Evolutionary conservation across 1,140 invertebrate genomes (phyloP).

Genomic region (Choristoneura fumiferana): DNA sequence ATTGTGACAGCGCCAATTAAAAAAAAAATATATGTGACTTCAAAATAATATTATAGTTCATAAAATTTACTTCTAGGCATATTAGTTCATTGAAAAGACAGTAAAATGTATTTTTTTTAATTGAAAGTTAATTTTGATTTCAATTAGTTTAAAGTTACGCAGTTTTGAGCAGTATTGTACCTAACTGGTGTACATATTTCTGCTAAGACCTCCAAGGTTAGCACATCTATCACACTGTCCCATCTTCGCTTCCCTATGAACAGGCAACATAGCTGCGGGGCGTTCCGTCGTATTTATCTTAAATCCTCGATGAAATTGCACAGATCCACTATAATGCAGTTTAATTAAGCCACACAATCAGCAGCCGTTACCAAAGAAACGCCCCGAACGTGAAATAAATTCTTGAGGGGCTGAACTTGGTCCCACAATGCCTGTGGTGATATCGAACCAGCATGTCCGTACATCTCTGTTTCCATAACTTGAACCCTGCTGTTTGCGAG

Average conservation of each 20-base stretch:
- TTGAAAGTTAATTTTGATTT: too few species aligned
- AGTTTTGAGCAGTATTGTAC: too few species aligned
- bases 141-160: too few species aligned
- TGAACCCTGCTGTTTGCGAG: too few species aligned
- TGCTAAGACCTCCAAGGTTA: not conserved
- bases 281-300: slow-evolving; percentile 16
- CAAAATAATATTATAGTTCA: too few species aligned
- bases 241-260: slow-evolving; percentile 5
- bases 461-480: slow-evolving; percentile 19
- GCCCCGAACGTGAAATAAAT: slow-evolving; percentile 68
- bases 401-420: slow-evolving; percentile 55
- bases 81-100: too few species aligned
- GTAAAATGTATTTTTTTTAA: too few species aligned
- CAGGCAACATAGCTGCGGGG: not conserved
- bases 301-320: slow-evolving; percentile 38
- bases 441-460: slow-evolving; percentile 32
- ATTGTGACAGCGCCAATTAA: too few species aligned
- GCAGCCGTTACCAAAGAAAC: slow-evolving; percentile 64
- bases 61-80: too few species aligned
- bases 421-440: slow-evolving; percentile 50
- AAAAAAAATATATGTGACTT: too few species aligned
- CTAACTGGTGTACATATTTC: too few species aligned
- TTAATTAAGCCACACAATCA: slow-evolving; percentile 69
- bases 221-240: slow-evolving; percentile 1
- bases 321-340: slow-evolving; percentile 50